phyloP scores from a whole-genome alignment of 2,113 vertebrate species.

The Dromas ardeola region DNA sequence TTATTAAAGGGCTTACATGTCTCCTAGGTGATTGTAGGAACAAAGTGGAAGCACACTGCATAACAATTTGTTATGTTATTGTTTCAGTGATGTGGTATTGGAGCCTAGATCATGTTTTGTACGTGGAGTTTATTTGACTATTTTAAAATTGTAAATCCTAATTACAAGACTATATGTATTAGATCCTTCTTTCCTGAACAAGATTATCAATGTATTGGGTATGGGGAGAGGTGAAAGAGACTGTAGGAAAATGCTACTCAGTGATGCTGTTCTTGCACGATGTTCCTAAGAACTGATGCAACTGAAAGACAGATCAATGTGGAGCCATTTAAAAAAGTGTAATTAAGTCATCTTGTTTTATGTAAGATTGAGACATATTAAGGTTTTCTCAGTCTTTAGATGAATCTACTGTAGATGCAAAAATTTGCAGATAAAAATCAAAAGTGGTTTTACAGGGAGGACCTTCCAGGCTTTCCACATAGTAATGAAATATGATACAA shows the following conservation, averaged over 20 bases:
- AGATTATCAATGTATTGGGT: not conserved
- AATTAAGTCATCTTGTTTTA: not conserved
- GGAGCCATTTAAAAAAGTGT: not conserved
- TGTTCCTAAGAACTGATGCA: not conserved
- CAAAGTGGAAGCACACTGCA: not conserved
- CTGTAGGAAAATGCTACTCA: not conserved
- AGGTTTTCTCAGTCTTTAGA: not conserved
- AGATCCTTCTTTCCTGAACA: not conserved
- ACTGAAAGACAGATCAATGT: not conserved
- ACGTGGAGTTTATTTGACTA: not conserved
- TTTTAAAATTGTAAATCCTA: not conserved
- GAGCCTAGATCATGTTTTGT: not conserved
- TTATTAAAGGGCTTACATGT: constrained; percentile 28
- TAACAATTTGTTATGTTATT: not conserved
- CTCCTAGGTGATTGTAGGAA: constrained; percentile 18
- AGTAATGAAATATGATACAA: constrained; percentile 77
- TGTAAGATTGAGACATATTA: not conserved
- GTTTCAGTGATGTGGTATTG: not conserved
- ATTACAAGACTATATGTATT: not conserved
- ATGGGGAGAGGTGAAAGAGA: not conserved
- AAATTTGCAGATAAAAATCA: not conserved
- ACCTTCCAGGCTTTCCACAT: constrained; percentile 51
- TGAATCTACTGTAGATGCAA: not conserved
- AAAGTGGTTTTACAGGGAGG: constrained; percentile 53
- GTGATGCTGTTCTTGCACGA: not conserved